These are phyloP conservation scores for Litoditis marina DNA, from an alignment of 2,888 invertebrate species.

Conservation along the genomic window DNA sequence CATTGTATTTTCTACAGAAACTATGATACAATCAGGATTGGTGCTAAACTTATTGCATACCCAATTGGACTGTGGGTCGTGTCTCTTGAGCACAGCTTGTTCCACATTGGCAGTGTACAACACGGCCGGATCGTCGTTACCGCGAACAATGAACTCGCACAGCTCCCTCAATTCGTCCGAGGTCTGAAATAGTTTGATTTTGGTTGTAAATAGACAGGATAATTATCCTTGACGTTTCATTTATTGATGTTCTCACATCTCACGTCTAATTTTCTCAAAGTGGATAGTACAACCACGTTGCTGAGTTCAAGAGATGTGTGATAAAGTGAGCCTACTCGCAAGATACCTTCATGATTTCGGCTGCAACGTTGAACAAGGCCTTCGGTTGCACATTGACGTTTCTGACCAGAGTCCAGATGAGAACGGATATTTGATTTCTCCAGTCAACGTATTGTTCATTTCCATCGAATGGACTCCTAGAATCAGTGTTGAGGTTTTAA, in stretches of 20 bases:
- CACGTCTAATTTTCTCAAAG: too few species aligned
- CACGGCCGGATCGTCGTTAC: constrained; percentile 82
- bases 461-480: constrained; percentile 68
- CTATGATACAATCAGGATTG: constrained; percentile 20
- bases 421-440: constrained; percentile 65
- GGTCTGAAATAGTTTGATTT: constrained; percentile 66
- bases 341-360: constrained; percentile 27
- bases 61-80: constrained; percentile 28
- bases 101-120: constrained; percentile 87
- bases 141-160: constrained; percentile 79
- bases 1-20: too few species aligned
- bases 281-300: too few species aligned
- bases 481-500: too few species aligned
- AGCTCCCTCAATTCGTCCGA: constrained; percentile 72
- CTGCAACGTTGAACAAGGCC: constrained; percentile 29
- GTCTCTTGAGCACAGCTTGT: constrained; percentile 73
- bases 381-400: constrained; percentile 36
- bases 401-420: constrained; percentile 32
- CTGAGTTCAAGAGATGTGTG: too few species aligned
- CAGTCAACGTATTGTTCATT: constrained; percentile 71
- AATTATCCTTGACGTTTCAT: too few species aligned
- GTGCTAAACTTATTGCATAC: constrained; percentile 31
- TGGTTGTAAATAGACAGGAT: too few species aligned
- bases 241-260: too few species aligned
- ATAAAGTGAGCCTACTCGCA: too few species aligned